A percentile compares a stretch with the other conserved stretches of the same genome.
Evolutionary conservation across 2,888 invertebrate genomes (phyloP).

Genomic region (Marasmarcha lunaedactyla): DNA sequence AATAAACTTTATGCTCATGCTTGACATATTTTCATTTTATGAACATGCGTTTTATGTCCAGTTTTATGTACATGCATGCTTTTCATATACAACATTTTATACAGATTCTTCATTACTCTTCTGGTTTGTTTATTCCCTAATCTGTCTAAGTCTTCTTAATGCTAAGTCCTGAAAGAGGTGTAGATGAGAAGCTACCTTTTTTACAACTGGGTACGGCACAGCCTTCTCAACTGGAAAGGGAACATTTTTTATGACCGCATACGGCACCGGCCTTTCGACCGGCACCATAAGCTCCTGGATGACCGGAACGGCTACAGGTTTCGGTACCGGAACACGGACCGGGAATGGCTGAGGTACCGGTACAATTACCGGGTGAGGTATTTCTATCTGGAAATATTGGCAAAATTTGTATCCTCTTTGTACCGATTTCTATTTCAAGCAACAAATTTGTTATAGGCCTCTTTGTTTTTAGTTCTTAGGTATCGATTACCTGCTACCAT

Average conservation of each 20-base stretch:
- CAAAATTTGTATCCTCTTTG: background rate
- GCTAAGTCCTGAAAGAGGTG: background rate
- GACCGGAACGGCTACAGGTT: slow-evolving; percentile 77
- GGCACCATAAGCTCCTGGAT: slow-evolving; percentile 71
- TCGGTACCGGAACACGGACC: slow-evolving; percentile 78
- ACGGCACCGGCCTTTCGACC: slow-evolving; percentile 73
- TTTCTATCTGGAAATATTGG: slow-evolving; percentile 71
- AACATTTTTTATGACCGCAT: slow-evolving; percentile 76
- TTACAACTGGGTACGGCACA: slow-evolving; percentile 79
- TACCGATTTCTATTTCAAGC: too few relatives aligned
- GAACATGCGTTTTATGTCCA: too few relatives aligned
- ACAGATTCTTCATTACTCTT: too few relatives aligned
- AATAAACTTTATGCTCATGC: too few relatives aligned
- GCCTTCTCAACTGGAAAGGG: slow-evolving; percentile 82
- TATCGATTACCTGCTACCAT: too few relatives aligned
- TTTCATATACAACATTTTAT: too few relatives aligned
- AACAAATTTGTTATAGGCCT: too few relatives aligned
- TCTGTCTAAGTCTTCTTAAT: background rate
- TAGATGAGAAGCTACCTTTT: slow-evolving; percentile 61
- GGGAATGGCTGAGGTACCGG: slow-evolving; percentile 82
- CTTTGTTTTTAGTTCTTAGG: too few relatives aligned
- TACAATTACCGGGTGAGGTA: slow-evolving; percentile 81
- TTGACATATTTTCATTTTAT: too few relatives aligned
- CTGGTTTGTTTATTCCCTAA: too few relatives aligned
- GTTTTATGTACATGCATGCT: too few relatives aligned